These are phyloP conservation scores for Campoletis sonorensis DNA, from an alignment of 1,140 invertebrate genomes.

Conservation along the genomic window DNA sequence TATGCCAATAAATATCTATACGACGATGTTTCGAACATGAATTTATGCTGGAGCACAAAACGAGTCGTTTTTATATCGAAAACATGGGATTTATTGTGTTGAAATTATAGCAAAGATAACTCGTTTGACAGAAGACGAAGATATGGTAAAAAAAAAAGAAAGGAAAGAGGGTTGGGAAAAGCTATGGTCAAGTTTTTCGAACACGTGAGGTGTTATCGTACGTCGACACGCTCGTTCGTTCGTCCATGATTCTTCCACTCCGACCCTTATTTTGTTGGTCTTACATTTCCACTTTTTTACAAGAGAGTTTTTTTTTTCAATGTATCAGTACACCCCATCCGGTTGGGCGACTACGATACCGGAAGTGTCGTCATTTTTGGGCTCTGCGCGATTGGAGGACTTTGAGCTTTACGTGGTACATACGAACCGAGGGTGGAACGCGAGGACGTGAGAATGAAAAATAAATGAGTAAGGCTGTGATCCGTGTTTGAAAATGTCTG, in stretches of 20 bases:
- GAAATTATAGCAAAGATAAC: background rate
- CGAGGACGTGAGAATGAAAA: too few species aligned
- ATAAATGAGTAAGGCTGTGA: too few species aligned
- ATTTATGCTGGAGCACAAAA: too few species aligned
- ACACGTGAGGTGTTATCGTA: background rate
- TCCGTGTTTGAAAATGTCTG: too few species aligned
- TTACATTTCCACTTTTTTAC: background rate
- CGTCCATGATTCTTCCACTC: background rate
- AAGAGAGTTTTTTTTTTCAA: background rate
- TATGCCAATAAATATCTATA: too few species aligned
- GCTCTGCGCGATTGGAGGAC: background rate
- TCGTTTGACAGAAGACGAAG: background rate
- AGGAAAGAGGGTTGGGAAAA: background rate
- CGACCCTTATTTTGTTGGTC: conserved; percentile 3
- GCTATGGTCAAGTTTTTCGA: background rate
- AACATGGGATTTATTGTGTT: conserved; percentile 48
- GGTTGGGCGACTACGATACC: background rate
- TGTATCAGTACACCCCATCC: background rate
- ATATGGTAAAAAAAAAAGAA: background rate
- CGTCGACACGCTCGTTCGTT: background rate
- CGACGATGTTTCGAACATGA: too few species aligned
- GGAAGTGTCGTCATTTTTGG: background rate
- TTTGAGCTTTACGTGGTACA: background rate
- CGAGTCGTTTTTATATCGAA: too few species aligned
- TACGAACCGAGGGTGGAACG: background rate